Conservation (phyloP, 2,888 invertebrate species). For the Drosophila anomalata region DNA sequence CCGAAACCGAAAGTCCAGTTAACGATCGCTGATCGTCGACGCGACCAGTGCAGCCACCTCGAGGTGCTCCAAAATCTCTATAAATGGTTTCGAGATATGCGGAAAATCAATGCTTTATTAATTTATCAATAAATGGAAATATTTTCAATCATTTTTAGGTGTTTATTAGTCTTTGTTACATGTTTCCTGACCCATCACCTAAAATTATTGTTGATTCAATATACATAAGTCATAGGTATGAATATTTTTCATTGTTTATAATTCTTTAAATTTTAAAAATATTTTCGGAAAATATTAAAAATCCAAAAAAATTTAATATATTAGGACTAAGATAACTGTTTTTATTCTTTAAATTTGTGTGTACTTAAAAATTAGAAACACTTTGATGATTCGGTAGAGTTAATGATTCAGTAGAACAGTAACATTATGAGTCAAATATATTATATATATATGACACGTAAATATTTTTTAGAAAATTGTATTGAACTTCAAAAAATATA, state of each 20-base stretch:
- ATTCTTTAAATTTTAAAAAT: not conserved
- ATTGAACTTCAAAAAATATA: too few species aligned
- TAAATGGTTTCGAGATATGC: not conserved
- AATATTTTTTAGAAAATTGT: too few species aligned
- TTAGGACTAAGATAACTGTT: too few species aligned
- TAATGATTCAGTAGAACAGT: too few species aligned
- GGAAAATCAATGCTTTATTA: not conserved
- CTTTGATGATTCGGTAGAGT: too few species aligned
- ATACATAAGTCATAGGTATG: not conserved
- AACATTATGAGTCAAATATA: too few species aligned
- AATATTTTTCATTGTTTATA: not conserved
- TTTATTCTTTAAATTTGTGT: too few species aligned
- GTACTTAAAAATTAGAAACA: too few species aligned
- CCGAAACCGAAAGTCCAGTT: constrained; percentile 68
- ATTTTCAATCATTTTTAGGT: not conserved
- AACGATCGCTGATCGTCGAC: constrained; percentile 36
- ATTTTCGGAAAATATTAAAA: too few species aligned
- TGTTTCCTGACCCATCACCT: not conserved
- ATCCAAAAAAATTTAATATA: too few species aligned
- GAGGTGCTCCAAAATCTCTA: constrained; percentile 4
- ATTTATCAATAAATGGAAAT: not conserved
- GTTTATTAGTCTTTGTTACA: not conserved
- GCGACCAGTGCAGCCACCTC: constrained; percentile 14
- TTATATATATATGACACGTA: too few species aligned
- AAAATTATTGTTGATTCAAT: not conserved